phyloP scores from a whole-genome alignment of 1,140 invertebrate species.

The Euwallacea fornicatus region DNA sequence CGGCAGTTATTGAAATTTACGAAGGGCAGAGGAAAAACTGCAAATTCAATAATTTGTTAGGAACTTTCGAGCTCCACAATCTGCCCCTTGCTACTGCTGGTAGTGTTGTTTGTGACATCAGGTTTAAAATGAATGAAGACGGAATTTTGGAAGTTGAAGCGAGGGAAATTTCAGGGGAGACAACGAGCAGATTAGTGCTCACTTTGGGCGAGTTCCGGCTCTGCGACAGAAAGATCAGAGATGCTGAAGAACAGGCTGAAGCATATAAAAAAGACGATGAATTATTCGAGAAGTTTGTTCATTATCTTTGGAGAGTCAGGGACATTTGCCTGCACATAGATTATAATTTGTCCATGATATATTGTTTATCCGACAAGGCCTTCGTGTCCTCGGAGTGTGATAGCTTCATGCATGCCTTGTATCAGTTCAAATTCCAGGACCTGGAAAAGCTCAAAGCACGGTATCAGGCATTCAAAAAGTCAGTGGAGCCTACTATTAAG shows the following conservation, averaged over 20 bases:
- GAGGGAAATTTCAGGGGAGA: constrained; percentile 17
- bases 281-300: constrained; percentile 13
- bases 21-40: constrained; percentile 38
- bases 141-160: constrained; percentile 39
- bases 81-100: constrained; percentile 31
- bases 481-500: no score
- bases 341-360: neutral
- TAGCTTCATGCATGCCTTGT: no score
- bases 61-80: constrained; percentile 23
- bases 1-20: constrained; percentile 22
- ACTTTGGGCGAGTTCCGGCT: constrained; percentile 20
- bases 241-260: neutral
- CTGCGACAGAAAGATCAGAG: constrained; percentile 13
- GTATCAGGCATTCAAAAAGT: no score
- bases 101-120: constrained; percentile 13
- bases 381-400: no score
- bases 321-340: neutral
- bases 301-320: neutral
- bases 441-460: no score
- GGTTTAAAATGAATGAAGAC: constrained; percentile 34
- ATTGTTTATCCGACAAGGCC: no score
- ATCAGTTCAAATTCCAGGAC: no score
- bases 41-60: constrained; percentile 35
- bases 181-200: constrained; percentile 12
- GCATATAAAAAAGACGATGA: constrained; percentile 16